Evolutionary conservation across 2,888 invertebrate genomes (phyloP).

Genomic region (Drosophila setosimentum): DNA sequence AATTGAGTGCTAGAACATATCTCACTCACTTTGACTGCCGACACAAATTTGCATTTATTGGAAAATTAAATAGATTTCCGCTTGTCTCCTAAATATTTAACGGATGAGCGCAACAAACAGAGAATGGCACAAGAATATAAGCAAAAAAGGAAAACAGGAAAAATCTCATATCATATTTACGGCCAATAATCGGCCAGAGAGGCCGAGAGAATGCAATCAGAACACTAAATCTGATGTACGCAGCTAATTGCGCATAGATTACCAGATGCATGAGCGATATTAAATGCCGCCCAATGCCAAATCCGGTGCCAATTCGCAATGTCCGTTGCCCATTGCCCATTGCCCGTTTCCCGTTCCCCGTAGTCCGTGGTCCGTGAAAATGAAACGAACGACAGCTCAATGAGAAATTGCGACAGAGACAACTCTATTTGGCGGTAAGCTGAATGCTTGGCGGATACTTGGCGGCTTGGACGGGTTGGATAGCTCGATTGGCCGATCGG

Average conservation of each 20-base stretch:
- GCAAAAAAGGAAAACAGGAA: slow-evolving; percentile 12
- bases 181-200: slow-evolving; percentile 44
- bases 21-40: slow-evolving; percentile 26
- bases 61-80: slow-evolving; percentile 61
- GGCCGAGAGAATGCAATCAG: slow-evolving; percentile 69
- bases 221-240: slow-evolving; percentile 81
- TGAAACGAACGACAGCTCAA: slow-evolving; percentile 72
- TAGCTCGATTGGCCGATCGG: slow-evolving; percentile 15
- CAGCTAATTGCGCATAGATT: slow-evolving; percentile 82
- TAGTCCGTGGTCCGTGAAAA: slow-evolving; percentile 18
- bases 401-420: slow-evolving; percentile 82
- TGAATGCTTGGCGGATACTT: slow-evolving; percentile 6
- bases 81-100: slow-evolving; percentile 53
- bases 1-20: slow-evolving; percentile 3
- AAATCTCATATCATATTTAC: slow-evolving; percentile 69
- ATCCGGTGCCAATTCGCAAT: slow-evolving; percentile 5
- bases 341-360: slow-evolving; percentile 2
- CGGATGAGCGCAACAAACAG: slow-evolving; percentile 13
- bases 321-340: background rate
- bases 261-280: slow-evolving; percentile 81
- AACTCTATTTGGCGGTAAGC: slow-evolving; percentile 75
- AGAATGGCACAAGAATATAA: background rate
- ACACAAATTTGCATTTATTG: slow-evolving; percentile 54
- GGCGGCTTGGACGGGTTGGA: slow-evolving; percentile 8
- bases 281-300: slow-evolving; percentile 72